phyloP scores from a whole-genome alignment of 2,113 vertebrate genomes.

The Etheostoma cragini region DNA sequence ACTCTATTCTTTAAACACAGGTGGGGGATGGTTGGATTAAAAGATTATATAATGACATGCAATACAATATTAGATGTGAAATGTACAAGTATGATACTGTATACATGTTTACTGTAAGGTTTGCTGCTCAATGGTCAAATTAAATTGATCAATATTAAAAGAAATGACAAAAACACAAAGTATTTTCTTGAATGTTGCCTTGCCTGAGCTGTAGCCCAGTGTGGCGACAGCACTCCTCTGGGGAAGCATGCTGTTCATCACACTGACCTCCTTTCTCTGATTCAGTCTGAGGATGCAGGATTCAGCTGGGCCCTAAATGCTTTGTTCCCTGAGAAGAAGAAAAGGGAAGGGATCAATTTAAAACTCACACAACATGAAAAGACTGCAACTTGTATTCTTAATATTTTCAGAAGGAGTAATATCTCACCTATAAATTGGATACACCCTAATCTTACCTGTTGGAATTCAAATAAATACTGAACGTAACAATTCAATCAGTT shows the following conservation, averaged over 20 bases:
- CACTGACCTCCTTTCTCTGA: slow-evolving; percentile 52
- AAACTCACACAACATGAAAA: not conserved
- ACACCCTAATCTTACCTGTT: not conserved
- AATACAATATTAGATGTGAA: not conserved
- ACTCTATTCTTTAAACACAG: not conserved
- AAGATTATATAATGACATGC: not conserved
- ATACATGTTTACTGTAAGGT: not conserved
- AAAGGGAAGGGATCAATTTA: not conserved
- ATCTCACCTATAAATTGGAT: not conserved
- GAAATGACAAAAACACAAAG: not conserved
- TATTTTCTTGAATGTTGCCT: not conserved
- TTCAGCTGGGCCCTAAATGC: slow-evolving; percentile 27
- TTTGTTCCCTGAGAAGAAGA: slow-evolving; percentile 24
- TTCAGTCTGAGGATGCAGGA: slow-evolving; percentile 34
- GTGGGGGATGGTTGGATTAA: not conserved
- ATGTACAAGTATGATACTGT: not conserved
- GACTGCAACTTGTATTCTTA: not conserved
- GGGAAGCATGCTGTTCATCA: slow-evolving; percentile 83
- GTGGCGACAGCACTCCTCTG: slow-evolving; percentile 75
- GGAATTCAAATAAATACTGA: not conserved
- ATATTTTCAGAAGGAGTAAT: not conserved
- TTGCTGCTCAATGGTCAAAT: not conserved
- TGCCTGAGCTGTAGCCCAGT: slow-evolving; percentile 79
- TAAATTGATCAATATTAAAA: not conserved
- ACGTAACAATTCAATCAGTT: not conserved